Evolutionary conservation across 2,888 invertebrate genomes (phyloP), one percentile per base, ranked within the genome.

Genomic region (Archips xylosteana): DNA sequence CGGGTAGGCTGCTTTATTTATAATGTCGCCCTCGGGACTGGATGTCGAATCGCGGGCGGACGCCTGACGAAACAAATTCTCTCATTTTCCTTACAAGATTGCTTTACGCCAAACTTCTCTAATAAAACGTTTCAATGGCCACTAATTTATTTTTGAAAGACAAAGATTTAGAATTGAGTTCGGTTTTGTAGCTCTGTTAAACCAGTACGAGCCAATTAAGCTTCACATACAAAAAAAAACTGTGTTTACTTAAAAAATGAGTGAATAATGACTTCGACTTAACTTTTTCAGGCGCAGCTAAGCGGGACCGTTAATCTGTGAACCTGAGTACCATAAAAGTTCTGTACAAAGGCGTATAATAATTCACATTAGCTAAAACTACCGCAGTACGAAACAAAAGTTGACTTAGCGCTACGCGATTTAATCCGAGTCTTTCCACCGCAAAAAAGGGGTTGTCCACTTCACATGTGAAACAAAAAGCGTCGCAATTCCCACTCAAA

Each of bases 401-500:
- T 64, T 10, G 69, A 69, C 73, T 68, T 39, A 13, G 32, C 57
- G 45, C 72, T 54, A 63, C 23, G 45, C 69, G 51, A 74, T 74
- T 70, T 74, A 74, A 69, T 74, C 69, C 73, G 57, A 64, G 62
- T 68, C 67, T 61, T 51, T 57, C 39, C 13, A 15, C 59, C 45
- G 74, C 70, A 85, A 86, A 85, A 54, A 82, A 83, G 82, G 83
- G 83, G 81, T 80, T 80, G 78, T 76, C 75, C 77, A 77, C 78
- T 78, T 78, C 77, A 81, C 82, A 78, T 81, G 82, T 81, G 82
- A 73, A 75, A 73, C 79, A 81, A 84, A 89, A 86, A 85, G 85
- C 85, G 85, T 84, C 82, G 84, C 88, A 87, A 91, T 92, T 89
- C 89, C 84, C 87, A 83, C 84, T 86, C 87, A 90, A 92, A 92